Conservation (phyloP, 2,888 invertebrate species). For the Cheilosia impressa region DNA sequence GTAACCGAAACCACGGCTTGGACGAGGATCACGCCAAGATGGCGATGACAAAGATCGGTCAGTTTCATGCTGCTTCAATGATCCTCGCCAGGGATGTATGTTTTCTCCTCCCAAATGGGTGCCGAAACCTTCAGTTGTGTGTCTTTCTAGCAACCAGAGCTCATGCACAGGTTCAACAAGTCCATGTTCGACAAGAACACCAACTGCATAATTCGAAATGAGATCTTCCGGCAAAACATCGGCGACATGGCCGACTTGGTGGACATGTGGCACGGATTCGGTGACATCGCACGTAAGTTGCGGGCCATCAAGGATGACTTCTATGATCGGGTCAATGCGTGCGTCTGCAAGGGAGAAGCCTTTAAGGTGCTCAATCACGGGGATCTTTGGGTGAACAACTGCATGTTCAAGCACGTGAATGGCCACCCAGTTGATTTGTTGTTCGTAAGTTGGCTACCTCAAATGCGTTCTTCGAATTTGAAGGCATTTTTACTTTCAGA, state of each 20-base stretch:
- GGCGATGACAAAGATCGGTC: constrained; percentile 84
- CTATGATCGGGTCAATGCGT: constrained; percentile 32
- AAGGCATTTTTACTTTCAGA: constrained; percentile 43
- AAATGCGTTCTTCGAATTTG: neutral
- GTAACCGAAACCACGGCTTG: constrained; percentile 84
- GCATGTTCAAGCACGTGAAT: constrained; percentile 83
- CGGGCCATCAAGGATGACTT: constrained; percentile 46
- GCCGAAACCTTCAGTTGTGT: neutral
- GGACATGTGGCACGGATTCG: constrained; percentile 67
- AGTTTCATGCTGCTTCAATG: constrained; percentile 84
- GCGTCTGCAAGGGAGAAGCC: constrained; percentile 38
- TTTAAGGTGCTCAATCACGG: constrained; percentile 84
- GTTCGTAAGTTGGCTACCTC: constrained; percentile 78
- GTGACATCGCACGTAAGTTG: constrained; percentile 67
- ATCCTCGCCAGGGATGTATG: constrained; percentile 83
- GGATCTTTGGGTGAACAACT: constrained; percentile 85
- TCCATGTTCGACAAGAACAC: constrained; percentile 51
- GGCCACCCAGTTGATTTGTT: constrained; percentile 79
- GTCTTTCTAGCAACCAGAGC: constrained; percentile 66
- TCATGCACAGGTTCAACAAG: constrained; percentile 56
- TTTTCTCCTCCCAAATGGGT: neutral
- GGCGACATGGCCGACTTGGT: constrained; percentile 62
- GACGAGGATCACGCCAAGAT: constrained; percentile 84
- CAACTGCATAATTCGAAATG: constrained; percentile 32
- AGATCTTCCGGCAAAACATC: constrained; percentile 61